Evolutionary conservation across 2,797 vertebrate genomes (phyloP).

Genomic region (Poeciliopsis presidionis): DNA sequence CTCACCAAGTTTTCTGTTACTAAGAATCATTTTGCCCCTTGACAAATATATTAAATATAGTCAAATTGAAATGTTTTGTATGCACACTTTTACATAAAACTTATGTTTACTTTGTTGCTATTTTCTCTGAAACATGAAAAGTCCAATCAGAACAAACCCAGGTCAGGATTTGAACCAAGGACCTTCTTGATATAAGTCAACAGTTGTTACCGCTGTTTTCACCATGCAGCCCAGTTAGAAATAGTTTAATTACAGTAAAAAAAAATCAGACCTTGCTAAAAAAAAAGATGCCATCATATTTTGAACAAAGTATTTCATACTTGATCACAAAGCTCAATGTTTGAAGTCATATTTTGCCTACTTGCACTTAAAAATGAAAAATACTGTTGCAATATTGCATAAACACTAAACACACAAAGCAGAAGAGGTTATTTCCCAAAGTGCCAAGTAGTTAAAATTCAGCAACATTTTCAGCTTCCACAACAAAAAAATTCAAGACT

Average conservation of each 20-base stretch:
- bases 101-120: background rate
- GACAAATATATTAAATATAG: background rate
- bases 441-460: constrained; percentile 55
- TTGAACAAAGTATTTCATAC: background rate
- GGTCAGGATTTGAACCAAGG: background rate
- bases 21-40: background rate
- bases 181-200: background rate
- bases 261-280: background rate
- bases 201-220: background rate
- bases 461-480: constrained; percentile 30
- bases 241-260: background rate
- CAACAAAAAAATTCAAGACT: constrained; percentile 26
- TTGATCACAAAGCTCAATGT: background rate
- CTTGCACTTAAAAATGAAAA: background rate
- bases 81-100: background rate
- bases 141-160: background rate
- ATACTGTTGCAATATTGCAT: background rate
- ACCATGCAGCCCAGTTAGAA: background rate
- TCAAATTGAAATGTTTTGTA: background rate
- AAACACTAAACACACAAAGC: background rate
- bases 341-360: background rate
- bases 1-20: background rate
- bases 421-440: constrained; percentile 5
- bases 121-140: background rate
- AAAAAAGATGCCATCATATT: background rate